Evolutionary conservation across 2,888 invertebrate species (phyloP), one percentile per base, ranked within the genome.

Genomic region (Phragmatobia fuliginosa): DNA sequence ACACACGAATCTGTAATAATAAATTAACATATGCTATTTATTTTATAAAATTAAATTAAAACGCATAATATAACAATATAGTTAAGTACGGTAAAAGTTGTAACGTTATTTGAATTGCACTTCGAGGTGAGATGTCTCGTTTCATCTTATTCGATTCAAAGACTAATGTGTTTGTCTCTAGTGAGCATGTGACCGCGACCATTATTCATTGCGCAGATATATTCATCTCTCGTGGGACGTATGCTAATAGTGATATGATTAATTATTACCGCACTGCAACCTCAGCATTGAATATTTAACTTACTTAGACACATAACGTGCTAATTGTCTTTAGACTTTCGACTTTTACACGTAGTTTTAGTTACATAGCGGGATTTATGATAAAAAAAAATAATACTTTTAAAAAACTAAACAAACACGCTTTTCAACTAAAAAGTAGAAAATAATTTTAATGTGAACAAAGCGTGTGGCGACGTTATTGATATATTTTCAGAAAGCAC

Each of bases 161-260:
- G 84, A 87, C 84, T 83, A 85, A 84, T 84, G 69, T 76, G 76
- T 73, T 75, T 79, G 80, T 80, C 84, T 80, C 79, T 49, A 38
- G 77, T 69, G 45, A n/a, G n/a, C n/a, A n/a, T n/a, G 83, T 76
- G 79, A 74, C 66, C 72, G n/a, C 67, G 72, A 69, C 75, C 78
- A 81, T 77, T 76, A 77, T 79, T 82, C 79, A 82, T 75, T 60
- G 52, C 25, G 70, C 62, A 32, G 67, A 71, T 81, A 81, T 70
- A 78, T 80, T 76, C 69, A 74, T 76, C 75, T 74, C 77, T 71
- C 31, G n/a, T 16, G 74, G 67, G 80, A 75, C 73, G 66, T 77
- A 76, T 80, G 80, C 71, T 79, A 82, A 81, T 82, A 74, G 72
- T 63, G 62, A 66, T 68, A 75, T 77, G 76, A 74, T 77, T 78